Base-by-base conservation (phyloP, 2,113 vertebrate genomes). In the Myanophis thanlyinensis region DNA sequence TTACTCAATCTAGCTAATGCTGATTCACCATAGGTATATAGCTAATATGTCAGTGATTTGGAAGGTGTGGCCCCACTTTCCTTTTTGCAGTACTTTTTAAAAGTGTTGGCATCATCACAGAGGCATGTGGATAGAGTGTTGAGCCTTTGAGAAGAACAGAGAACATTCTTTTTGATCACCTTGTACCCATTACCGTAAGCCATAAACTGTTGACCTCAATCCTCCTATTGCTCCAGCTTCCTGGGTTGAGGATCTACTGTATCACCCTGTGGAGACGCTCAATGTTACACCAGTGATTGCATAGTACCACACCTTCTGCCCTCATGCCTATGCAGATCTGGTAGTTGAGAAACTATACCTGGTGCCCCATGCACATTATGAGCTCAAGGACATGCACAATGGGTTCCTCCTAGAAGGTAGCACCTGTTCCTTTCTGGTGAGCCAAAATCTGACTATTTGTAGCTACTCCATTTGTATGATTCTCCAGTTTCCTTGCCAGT, bases 51-150 rank as follows among this genome's bases (percentile, higher is more conserved):
- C n/a, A n/a, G n/a, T n/a, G n/a, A n/a, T n/a, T n/a, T n/a, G n/a
- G n/a, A n/a, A n/a, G n/a, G n/a, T n/a, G n/a, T n/a, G n/a, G n/a
- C n/a, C n/a, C n/a, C n/a, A n/a, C n/a, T n/a, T n/a, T n/a, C n/a
- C n/a, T n/a, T n/a, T n/a, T n/a, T n/a, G n/a, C n/a, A n/a, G n/a
- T n/a, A n/a, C n/a, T n/a, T n/a, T n/a, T n/a, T n/a, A n/a, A n/a
- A n/a, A n/a, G n/a, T n/a, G n/a, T n/a, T n/a, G n/a, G n/a, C n/a
- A n/a, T n/a, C n/a, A n/a, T n/a, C n/a, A n/a, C n/a, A n/a, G n/a
- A n/a, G n/a, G n/a, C n/a, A n/a, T n/a, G 30, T 95, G 93, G 94
- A 93, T 88, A 0, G 94, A 93, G 54, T 94, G 94, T 53, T 94
- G 93, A 92, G 92, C 90, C 35, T 92, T 94, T 25, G 88, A 90